Conservation (phyloP, 2,113 vertebrate genomes). For the Gobio gobio region DNA sequence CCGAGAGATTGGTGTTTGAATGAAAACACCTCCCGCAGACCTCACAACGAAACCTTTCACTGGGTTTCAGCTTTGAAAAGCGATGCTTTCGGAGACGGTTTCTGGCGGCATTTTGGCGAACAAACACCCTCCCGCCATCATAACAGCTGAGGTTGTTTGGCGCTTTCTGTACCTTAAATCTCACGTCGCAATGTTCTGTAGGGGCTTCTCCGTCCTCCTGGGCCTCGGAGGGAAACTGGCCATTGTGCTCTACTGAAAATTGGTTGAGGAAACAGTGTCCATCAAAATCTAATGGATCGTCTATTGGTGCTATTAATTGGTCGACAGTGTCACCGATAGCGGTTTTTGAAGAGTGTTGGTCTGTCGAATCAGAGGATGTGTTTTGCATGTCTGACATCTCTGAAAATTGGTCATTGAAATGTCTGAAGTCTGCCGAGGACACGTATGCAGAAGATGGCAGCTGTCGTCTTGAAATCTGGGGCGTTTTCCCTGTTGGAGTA, state of each 20-base stretch:
- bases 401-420: slow-evolving; percentile 12
- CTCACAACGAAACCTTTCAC: slow-evolving; percentile 56
- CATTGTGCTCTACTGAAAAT: slow-evolving; percentile 40
- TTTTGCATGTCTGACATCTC: slow-evolving; percentile 43
- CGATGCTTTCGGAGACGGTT: slow-evolving; percentile 62
- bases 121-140: slow-evolving; percentile 47
- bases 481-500: background rate
- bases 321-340: slow-evolving; percentile 53
- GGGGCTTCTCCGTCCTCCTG: background rate
- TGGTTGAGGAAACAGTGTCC: slow-evolving; percentile 67
- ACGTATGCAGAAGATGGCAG: background rate
- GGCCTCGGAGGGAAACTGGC: background rate
- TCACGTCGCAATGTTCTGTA: slow-evolving; percentile 53
- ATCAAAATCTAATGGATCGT: slow-evolving; percentile 51
- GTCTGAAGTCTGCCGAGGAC: background rate
- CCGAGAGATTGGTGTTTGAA: slow-evolving; percentile 44
- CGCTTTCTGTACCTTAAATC: slow-evolving; percentile 62
- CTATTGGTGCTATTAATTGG: slow-evolving; percentile 34
- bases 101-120: slow-evolving; percentile 43
- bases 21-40: slow-evolving; percentile 67
- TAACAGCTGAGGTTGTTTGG: background rate
- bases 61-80: background rate
- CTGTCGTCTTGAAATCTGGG: background rate
- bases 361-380: slow-evolving; percentile 16
- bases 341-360: slow-evolving; percentile 49